Evolutionary conservation across 2,113 vertebrate species (phyloP).

Genomic region (Dryoscopus gambensis): DNA sequence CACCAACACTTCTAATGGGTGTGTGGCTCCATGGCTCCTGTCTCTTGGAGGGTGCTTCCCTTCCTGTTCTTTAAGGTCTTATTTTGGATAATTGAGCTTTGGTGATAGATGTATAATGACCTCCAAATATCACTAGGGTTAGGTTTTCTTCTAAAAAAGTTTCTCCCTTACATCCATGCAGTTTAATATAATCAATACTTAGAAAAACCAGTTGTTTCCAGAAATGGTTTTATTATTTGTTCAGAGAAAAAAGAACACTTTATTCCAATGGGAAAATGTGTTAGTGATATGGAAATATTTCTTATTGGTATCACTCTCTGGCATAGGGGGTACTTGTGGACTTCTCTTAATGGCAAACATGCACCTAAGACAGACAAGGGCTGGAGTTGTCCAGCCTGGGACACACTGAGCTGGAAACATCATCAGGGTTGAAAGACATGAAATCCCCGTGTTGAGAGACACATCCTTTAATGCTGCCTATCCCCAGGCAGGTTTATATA

Average conservation of each 20-base stretch:
- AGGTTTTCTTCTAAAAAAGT: not conserved
- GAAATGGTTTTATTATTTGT: not conserved
- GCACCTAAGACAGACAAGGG: not conserved
- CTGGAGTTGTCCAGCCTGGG: not conserved
- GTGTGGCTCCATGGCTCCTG: not conserved
- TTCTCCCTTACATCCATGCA: not conserved
- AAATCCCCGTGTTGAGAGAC: not conserved
- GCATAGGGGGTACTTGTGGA: not conserved
- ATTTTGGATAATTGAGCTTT: not conserved
- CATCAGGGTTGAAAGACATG: not conserved
- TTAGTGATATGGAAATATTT: not conserved
- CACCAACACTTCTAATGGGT: not conserved
- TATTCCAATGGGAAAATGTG: not conserved
- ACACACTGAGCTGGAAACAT: not conserved
- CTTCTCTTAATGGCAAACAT: not conserved
- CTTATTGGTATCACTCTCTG: not conserved
- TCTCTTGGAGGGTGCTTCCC: not conserved
- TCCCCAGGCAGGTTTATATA: not conserved
- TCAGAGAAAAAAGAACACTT: not conserved
- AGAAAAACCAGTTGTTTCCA: not conserved
- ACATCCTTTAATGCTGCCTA: not conserved
- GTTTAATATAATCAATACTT: not conserved
- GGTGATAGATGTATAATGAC: not conserved
- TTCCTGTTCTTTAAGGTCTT: not conserved
- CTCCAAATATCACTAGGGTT: not conserved